phyloP scores from a whole-genome alignment of 2,797 vertebrate species.

The Eulemur albifrons region DNA sequence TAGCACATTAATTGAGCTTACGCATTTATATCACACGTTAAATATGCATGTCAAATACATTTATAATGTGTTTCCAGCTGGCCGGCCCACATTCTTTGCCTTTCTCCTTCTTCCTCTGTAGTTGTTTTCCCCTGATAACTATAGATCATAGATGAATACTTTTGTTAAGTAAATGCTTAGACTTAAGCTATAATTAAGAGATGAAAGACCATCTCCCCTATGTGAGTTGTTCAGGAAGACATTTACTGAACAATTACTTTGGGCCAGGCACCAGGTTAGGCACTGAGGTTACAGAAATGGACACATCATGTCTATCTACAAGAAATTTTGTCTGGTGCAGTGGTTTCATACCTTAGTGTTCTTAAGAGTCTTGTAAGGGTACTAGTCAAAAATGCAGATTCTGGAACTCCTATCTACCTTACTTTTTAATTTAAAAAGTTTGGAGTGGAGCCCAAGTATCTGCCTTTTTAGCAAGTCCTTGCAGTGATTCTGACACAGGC shows the following conservation, averaged over 20 bases:
- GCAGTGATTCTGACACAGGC: not conserved
- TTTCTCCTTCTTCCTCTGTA: not conserved
- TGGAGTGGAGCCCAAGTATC: not conserved
- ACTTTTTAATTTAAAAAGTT: not conserved
- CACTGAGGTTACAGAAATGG: not conserved
- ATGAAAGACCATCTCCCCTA: not conserved
- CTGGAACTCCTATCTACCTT: not conserved
- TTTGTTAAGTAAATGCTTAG: not conserved
- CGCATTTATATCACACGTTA: slow-evolving; percentile 39
- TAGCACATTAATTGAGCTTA: slow-evolving; percentile 50
- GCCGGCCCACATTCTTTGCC: not conserved
- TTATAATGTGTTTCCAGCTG: slow-evolving; percentile 47
- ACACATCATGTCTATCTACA: not conserved
- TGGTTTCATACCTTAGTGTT: not conserved
- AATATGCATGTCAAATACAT: slow-evolving; percentile 39
- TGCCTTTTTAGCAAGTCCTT: not conserved
- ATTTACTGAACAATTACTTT: not conserved
- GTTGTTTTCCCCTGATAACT: not conserved
- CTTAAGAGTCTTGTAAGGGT: not conserved
- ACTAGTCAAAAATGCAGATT: not conserved
- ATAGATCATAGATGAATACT: slow-evolving; percentile 14
- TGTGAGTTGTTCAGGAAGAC: not conserved
- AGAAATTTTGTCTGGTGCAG: not conserved
- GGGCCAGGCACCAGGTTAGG: not conserved
- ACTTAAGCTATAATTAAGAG: not conserved